Evolutionary conservation across 2,888 invertebrate species (phyloP).

Genomic region (Volucella bombylans): DNA sequence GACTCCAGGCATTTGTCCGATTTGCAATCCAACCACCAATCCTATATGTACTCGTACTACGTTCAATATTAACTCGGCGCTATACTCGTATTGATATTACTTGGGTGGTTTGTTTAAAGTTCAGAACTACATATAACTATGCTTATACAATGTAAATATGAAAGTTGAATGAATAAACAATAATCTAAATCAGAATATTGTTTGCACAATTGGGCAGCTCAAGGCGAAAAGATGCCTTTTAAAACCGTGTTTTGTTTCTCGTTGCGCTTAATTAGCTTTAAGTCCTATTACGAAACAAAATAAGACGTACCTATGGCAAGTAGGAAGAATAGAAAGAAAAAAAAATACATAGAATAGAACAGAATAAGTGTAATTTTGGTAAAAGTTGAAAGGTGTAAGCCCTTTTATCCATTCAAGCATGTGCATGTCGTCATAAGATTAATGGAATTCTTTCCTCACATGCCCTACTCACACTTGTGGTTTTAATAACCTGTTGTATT

Average conservation of each 20-base stretch:
- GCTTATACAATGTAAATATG: too few relatives aligned
- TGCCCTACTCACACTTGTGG: too few relatives aligned
- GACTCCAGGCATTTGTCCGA: constrained; percentile 37
- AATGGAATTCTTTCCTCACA: too few relatives aligned
- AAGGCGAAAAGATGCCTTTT: constrained; percentile 2
- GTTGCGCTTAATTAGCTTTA: background rate
- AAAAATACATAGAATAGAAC: too few relatives aligned
- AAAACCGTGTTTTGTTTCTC: background rate
- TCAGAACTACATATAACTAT: background rate
- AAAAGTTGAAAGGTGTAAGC: too few relatives aligned
- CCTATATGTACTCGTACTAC: constrained; percentile 2
- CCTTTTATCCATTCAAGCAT: too few relatives aligned
- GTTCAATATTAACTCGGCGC: background rate
- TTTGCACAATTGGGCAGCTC: constrained; percentile 17
- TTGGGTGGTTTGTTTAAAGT: constrained; percentile 8
- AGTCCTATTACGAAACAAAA: background rate
- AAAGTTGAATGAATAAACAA: background rate
- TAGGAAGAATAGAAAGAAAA: too few relatives aligned
- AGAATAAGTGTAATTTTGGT: too few relatives aligned
- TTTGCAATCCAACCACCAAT: constrained; percentile 37
- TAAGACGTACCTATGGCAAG: background rate
- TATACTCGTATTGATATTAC: constrained; percentile 30
- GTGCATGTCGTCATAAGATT: too few relatives aligned
- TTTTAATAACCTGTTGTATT: too few relatives aligned
- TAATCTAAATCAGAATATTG: background rate